Conservation (phyloP, 2,797 vertebrate species). For the Staurois parvus region DNA sequence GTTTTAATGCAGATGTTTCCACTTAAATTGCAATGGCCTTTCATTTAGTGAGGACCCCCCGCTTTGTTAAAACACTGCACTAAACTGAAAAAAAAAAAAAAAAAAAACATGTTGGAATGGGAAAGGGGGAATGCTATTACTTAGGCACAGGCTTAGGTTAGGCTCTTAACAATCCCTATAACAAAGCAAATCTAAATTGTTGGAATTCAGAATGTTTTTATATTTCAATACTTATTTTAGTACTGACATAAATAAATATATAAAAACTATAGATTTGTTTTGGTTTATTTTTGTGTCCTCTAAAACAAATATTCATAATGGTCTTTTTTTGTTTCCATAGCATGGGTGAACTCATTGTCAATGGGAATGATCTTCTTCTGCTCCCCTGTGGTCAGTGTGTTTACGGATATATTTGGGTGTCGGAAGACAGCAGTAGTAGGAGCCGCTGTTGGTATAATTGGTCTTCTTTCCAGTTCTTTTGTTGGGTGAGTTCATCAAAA, state of each 20-base stretch:
- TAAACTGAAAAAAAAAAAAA: no score
- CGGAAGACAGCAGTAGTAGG: conserved; percentile 87
- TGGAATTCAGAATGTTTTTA: no score
- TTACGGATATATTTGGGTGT: conserved; percentile 92
- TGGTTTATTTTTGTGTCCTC: background rate
- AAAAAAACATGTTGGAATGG: no score
- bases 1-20: no score
- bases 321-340: conserved; percentile 72
- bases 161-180: no score
- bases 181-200: no score
- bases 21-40: no score
- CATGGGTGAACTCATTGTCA: conserved; percentile 92
- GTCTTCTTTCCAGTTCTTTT: conserved; percentile 91
- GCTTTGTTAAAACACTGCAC: no score
- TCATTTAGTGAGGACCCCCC: no score
- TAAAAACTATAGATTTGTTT: background rate
- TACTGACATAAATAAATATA: background rate
- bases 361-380: conserved; percentile 99
- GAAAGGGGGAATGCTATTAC: no score
- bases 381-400: conserved; percentile 93
- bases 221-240: no score
- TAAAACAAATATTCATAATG: background rate
- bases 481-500: conserved; percentile 81
- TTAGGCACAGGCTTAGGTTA: no score
- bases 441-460: conserved; percentile 85